Evolutionary conservation across 2,797 vertebrate species (phyloP).

Genomic region (Hemibagrus guttatus): DNA sequence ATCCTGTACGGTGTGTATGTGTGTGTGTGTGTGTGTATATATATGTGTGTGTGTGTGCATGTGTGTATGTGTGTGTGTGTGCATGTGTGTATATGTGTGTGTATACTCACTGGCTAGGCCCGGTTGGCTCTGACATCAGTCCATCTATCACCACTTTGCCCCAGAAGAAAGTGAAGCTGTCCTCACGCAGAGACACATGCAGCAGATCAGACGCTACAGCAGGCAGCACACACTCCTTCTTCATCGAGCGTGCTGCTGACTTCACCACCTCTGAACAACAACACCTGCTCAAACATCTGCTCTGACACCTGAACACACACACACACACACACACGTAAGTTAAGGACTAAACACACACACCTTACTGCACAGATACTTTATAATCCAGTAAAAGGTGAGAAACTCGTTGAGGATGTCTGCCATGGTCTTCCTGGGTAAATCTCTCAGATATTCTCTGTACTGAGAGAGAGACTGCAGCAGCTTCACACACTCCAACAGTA

Average conservation of each 20-base stretch:
- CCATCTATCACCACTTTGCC: constrained; percentile 77
- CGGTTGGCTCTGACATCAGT: constrained; percentile 77
- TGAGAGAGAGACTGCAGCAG: constrained; percentile 84
- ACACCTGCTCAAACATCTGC: constrained; percentile 84
- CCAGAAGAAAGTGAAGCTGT: constrained; percentile 89
- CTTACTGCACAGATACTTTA: not conserved
- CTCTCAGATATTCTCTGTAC: constrained; percentile 81
- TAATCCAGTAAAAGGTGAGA: not conserved
- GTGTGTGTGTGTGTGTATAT: too few relatives aligned
- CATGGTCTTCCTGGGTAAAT: too few relatives aligned
- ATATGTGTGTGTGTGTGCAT: too few relatives aligned
- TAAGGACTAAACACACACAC: too few relatives aligned
- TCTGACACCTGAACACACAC: too few relatives aligned
- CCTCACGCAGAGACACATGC: constrained; percentile 82
- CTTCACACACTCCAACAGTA: constrained; percentile 84
- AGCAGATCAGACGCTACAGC: constrained; percentile 81
- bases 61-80: not conserved
- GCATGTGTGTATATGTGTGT: not conserved
- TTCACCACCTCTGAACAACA: constrained; percentile 85
- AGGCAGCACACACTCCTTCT: constrained; percentile 83
- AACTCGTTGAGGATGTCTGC: constrained; percentile 90
- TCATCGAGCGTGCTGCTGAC: constrained; percentile 78
- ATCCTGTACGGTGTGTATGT: too few relatives aligned
- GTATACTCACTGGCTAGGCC: constrained; percentile 73
- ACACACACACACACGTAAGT: not conserved